Evolutionary conservation across 2,797 vertebrate species (phyloP), one percentile per base, ranked within the genome.

Genomic region (Chelmon rostratus): DNA sequence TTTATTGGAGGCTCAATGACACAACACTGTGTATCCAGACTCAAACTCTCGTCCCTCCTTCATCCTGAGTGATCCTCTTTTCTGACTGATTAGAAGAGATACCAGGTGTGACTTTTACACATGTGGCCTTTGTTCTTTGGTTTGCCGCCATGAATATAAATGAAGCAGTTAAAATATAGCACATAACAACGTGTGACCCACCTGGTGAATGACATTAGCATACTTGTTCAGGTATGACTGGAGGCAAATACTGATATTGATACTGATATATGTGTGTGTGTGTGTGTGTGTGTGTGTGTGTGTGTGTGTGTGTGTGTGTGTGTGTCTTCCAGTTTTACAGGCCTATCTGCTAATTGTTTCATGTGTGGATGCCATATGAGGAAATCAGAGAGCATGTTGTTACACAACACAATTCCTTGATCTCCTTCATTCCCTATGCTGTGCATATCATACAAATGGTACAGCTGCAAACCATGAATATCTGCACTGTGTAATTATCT

Each of bases 51-150:
- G 57, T 57, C 47, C 19, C 50, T 68, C 38, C 54, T 33, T 75
- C 76, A 37, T 53, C 37, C 71, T 69, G 65, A 70, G 31, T 42
- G 46, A 80, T 85, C 53, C 53, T 47, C 65, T 76, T 83, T 77
- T 73, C n/a, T 65, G 67, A 64, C 31, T 83, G 52, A 86, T 88
- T 69, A 70, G 33, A 74, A 42, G 12, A 54, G 61, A 72, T 38
- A 75, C 58, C 47, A 67, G 44, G 40, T 63, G 67, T 81, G 31
- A 78, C 75, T 69, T 80, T 63, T 6, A 79, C 50, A 68, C 49
- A 65, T 73, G 35, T 46, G 63, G 19, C 64, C 57, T 74, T 40
- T 77, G 47, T 52, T 81, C 21, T 46, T 70, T 56, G 63, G 46
- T 71, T 56, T 6, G 50, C 2, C 37, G 21, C 18, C 31, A 63